A percentile compares a stretch with the other conserved stretches of the same genome.
These are phyloP conservation scores for Homalodisca vitripennis DNA, from an alignment of 1,140 invertebrate genomes.

Conservation along the genomic window DNA sequence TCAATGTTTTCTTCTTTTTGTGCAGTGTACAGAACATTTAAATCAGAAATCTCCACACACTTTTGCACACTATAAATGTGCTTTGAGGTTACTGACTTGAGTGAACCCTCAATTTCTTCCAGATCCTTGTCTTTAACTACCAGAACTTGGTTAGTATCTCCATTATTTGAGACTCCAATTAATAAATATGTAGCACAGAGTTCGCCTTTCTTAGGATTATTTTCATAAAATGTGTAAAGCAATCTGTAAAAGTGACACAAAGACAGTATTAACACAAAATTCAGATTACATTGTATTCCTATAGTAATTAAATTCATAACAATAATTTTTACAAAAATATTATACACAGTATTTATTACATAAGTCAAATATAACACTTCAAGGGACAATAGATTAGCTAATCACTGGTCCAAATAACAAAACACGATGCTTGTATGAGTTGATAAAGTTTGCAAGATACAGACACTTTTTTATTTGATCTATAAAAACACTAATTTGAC, in stretches of 20 bases:
- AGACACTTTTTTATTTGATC: too few species aligned
- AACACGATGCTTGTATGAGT: too few species aligned
- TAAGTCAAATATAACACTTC: too few species aligned
- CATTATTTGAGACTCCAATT: background rate
- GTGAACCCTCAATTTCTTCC: background rate
- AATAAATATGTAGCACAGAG: background rate
- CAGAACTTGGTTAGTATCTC: background rate
- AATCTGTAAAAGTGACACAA: background rate
- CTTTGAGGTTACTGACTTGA: background rate
- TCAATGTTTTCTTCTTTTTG: background rate
- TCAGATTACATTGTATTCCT: too few species aligned
- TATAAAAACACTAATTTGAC: too few species aligned
- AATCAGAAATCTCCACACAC: background rate
- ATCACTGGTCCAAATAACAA: too few species aligned
- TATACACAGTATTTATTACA: too few species aligned
- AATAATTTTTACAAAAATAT: too few species aligned
- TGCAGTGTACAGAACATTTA: background rate
- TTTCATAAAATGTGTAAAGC: background rate
- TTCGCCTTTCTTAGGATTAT: background rate
- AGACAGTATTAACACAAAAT: background rate
- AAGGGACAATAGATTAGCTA: too few species aligned
- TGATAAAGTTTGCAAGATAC: too few species aligned
- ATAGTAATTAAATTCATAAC: too few species aligned
- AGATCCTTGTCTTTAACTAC: background rate
- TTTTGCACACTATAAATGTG: background rate